These are phyloP conservation scores for Babyrousa celebensis DNA, from an alignment of 2,797 vertebrate genomes.

Conservation along the genomic window DNA sequence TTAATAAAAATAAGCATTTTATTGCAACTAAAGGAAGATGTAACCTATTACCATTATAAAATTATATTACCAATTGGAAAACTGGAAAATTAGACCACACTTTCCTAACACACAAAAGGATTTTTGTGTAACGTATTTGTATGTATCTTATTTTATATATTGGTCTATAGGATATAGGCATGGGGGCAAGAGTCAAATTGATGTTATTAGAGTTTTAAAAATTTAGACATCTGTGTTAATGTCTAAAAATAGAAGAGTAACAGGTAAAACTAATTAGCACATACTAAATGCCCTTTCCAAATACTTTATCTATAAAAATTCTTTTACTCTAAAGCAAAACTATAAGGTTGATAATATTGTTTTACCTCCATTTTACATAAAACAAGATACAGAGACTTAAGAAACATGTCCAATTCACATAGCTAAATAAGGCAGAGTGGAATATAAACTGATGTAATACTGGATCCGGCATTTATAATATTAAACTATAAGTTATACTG, in stretches of 20 bases:
- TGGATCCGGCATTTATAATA: neutral
- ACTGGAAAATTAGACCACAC: neutral
- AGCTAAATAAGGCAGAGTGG: neutral
- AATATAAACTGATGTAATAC: neutral
- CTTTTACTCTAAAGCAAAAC: neutral
- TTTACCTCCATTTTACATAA: neutral
- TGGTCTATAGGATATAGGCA: neutral
- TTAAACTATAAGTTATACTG: neutral
- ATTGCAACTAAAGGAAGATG: conserved; percentile 17
- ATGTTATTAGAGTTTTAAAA: neutral
- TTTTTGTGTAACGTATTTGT: neutral
- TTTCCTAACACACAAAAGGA: neutral
- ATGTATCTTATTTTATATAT: neutral
- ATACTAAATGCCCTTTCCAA: neutral
- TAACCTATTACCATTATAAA: neutral
- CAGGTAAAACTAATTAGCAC: neutral
- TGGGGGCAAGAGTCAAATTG: neutral
- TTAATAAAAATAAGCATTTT: conserved; percentile 37
- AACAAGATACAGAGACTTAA: neutral
- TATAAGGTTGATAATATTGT: neutral
- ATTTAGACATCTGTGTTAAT: neutral
- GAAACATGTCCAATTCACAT: neutral
- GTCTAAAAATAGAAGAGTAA: neutral
- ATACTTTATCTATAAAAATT: neutral
- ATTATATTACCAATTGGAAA: neutral